phyloP scores from a whole-genome alignment of 1,140 invertebrate species.

The Listronotus oregonensis region DNA sequence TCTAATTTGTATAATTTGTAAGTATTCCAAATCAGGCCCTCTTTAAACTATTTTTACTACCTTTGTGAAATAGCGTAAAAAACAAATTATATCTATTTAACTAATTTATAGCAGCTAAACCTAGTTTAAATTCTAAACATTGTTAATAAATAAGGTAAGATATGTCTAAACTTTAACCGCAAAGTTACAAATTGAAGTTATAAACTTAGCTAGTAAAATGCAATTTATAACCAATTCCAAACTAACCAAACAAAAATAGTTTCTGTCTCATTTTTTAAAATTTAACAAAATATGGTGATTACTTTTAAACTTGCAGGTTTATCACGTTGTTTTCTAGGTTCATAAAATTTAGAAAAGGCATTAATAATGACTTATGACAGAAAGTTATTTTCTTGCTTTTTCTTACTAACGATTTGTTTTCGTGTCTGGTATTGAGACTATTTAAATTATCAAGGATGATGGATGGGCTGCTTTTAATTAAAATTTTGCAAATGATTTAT shows the following conservation, averaged over 20 bases:
- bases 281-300: background rate
- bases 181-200: no score
- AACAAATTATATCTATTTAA: no score
- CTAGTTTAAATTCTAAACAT: no score
- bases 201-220: no score
- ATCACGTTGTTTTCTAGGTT: constrained; percentile 11
- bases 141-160: no score
- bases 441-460: constrained; percentile 17
- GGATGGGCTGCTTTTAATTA: constrained; percentile 13
- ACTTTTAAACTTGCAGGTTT: constrained; percentile 3
- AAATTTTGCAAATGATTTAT: background rate
- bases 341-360: constrained; percentile 8
- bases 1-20: no score
- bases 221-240: background rate
- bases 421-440: constrained; percentile 12
- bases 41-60: no score
- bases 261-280: background rate
- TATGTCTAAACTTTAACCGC: no score
- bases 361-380: constrained; percentile 17
- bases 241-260: constrained; percentile 2
- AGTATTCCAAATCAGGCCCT: no score
- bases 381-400: constrained; percentile 22
- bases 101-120: no score
- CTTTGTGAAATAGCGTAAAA: no score
- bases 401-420: constrained; percentile 20